phyloP scores from a whole-genome alignment of 2,888 invertebrate species.

The Plemyria rubiginata region DNA sequence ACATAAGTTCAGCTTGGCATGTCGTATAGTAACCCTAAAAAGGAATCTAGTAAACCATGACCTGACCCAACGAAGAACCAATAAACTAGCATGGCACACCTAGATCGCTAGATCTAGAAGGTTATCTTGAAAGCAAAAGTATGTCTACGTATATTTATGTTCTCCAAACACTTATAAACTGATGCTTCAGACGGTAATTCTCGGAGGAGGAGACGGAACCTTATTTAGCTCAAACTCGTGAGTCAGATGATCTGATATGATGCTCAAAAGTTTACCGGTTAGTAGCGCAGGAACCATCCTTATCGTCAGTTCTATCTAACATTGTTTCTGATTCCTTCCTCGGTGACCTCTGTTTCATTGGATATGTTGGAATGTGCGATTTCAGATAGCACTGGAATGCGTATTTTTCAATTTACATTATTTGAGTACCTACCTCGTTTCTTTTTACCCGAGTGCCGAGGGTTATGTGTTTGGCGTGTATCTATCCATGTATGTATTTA shows the following conservation, averaged over 20 bases:
- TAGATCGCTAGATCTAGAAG: not conserved
- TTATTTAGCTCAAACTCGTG: constrained; percentile 45
- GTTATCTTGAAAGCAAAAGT: constrained; percentile 29
- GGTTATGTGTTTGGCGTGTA: too few species aligned
- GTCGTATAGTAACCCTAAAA: too few species aligned
- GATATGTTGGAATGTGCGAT: constrained; percentile 32
- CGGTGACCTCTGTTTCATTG: constrained; percentile 35
- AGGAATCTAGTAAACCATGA: not conserved
- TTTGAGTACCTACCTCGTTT: not conserved
- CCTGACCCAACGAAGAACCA: not conserved
- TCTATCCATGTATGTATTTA: too few species aligned
- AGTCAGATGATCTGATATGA: constrained; percentile 46
- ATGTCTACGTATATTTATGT: constrained; percentile 15
- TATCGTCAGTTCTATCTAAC: constrained; percentile 39
- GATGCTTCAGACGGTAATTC: constrained; percentile 29
- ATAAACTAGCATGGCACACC: not conserved
- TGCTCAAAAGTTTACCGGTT: constrained; percentile 45
- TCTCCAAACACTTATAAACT: constrained; percentile 11
- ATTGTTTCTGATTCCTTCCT: constrained; percentile 39
- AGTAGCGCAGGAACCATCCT: constrained; percentile 42
- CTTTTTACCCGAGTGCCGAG: too few species aligned
- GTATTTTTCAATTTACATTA: constrained; percentile 14
- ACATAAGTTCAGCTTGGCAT: too few species aligned
- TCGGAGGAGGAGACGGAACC: constrained; percentile 35
- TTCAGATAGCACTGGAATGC: constrained; percentile 27